phyloP scores from a whole-genome alignment of 2,888 invertebrate genomes.

The Mongoloraphidia duomilia region DNA sequence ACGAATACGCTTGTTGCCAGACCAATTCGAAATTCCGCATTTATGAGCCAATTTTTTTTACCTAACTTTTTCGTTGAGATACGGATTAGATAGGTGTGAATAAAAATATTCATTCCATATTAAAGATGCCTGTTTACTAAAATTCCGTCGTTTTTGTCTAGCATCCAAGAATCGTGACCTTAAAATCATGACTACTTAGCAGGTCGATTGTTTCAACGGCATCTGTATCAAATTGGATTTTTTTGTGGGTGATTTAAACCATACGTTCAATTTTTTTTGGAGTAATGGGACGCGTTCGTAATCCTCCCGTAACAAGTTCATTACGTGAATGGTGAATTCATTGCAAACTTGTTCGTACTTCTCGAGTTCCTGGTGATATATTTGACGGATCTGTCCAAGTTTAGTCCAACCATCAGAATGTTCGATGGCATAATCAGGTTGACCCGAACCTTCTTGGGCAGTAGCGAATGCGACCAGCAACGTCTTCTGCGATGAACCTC shows the following conservation, averaged over 20 bases:
- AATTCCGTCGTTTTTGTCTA: constrained; percentile 88
- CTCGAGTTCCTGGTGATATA: constrained; percentile 97
- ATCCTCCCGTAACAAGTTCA: constrained; percentile 95
- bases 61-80: constrained; percentile 99
- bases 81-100: constrained; percentile 98
- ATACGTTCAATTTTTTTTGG: constrained; percentile 98
- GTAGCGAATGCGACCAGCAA: constrained; percentile 89
- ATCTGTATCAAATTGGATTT: constrained; percentile 95
- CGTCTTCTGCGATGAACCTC: constrained; percentile 97
- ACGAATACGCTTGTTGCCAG: constrained; percentile 97
- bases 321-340: constrained; percentile 99
- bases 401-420: constrained; percentile 99
- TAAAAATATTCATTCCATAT: constrained; percentile 99
- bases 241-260: constrained; percentile 97
- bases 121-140: constrained; percentile 99
- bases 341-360: constrained; percentile 99
- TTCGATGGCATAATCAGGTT: constrained; percentile 91
- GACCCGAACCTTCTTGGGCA: constrained; percentile 58
- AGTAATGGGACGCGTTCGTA: constrained; percentile 93
- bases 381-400: constrained; percentile 94
- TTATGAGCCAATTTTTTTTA: constrained; percentile 98
- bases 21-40: constrained; percentile 99
- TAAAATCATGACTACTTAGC: constrained; percentile 99
- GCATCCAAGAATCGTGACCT: constrained; percentile 71
- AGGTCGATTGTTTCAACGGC: constrained; percentile 98